A percentile compares a stretch with the other conserved stretches of the same genome.
Evolutionary conservation across 2,797 vertebrate genomes (phyloP).

Genomic region (Schizopygopsis malacanthus): DNA sequence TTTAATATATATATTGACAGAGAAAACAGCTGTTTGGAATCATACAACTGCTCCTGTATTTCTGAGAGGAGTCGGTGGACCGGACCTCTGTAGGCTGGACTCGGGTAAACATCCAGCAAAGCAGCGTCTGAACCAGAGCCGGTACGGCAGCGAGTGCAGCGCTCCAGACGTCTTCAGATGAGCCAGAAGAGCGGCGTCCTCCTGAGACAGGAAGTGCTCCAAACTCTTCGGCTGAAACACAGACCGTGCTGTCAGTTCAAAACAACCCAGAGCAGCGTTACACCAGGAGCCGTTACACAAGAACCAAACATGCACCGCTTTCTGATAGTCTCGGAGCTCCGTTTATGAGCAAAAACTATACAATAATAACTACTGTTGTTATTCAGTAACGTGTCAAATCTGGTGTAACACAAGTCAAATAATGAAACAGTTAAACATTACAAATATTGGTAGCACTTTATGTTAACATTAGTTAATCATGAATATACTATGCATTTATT

Average conservation of each 20-base stretch:
- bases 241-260: neutral
- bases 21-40: neutral
- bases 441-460: neutral
- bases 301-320: no score
- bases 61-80: neutral
- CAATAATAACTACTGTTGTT: neutral
- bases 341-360: neutral
- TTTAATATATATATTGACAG: neutral
- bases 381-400: neutral
- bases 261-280: neutral
- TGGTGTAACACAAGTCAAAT: neutral
- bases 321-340: neutral
- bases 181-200: conserved; percentile 87
- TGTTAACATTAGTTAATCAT: no score
- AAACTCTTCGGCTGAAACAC: conserved; percentile 88
- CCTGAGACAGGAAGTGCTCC: conserved; percentile 93
- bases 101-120: conserved; percentile 94
- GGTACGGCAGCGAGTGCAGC: conserved; percentile 84
- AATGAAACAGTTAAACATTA: neutral
- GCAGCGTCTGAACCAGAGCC: conserved; percentile 93
- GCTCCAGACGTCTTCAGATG: conserved; percentile 85
- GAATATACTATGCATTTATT: no score
- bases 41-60: neutral
- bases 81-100: conserved; percentile 93
- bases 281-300: neutral